Evolutionary conservation across 2,888 invertebrate species (phyloP).

Genomic region (Allolobophora icterica): DNA sequence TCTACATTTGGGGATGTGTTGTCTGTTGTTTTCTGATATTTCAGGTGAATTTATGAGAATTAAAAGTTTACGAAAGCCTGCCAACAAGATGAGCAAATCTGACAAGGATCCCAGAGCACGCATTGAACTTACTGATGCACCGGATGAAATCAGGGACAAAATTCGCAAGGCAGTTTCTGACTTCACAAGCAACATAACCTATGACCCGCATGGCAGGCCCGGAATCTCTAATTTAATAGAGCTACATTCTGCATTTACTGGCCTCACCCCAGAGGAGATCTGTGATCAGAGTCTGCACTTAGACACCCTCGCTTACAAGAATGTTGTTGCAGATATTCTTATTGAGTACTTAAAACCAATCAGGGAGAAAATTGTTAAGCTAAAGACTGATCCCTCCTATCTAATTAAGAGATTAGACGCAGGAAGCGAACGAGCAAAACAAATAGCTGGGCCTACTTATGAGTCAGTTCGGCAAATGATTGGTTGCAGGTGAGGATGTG

Average conservation of each 20-base stretch:
- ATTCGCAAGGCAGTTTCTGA: conserved; percentile 90
- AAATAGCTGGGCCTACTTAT: conserved; percentile 73
- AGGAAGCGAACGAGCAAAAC: conserved; percentile 74
- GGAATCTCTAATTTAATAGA: conserved; percentile 88
- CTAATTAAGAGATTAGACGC: conserved; percentile 72
- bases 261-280: conserved; percentile 73
- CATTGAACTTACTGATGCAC: conserved; percentile 80
- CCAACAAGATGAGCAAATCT: conserved; percentile 97
- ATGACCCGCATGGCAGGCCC: conserved; percentile 78
- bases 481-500: conserved; percentile 65
- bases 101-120: conserved; percentile 79
- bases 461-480: conserved; percentile 72
- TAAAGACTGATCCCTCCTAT: conserved; percentile 72
- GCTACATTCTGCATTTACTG: conserved; percentile 80
- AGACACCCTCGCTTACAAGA: conserved; percentile 82
- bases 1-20: neutral
- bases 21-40: conserved; percentile 23
- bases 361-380: conserved; percentile 70
- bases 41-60: conserved; percentile 67
- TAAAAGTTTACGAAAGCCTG: conserved; percentile 83
- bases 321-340: conserved; percentile 76
- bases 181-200: conserved; percentile 76
- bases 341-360: conserved; percentile 77
- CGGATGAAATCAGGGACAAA: conserved; percentile 75
- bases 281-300: conserved; percentile 73